These are phyloP conservation scores for Drosophila subquinaria DNA, from an alignment of 2,888 invertebrate species.

Conservation along the genomic window DNA sequence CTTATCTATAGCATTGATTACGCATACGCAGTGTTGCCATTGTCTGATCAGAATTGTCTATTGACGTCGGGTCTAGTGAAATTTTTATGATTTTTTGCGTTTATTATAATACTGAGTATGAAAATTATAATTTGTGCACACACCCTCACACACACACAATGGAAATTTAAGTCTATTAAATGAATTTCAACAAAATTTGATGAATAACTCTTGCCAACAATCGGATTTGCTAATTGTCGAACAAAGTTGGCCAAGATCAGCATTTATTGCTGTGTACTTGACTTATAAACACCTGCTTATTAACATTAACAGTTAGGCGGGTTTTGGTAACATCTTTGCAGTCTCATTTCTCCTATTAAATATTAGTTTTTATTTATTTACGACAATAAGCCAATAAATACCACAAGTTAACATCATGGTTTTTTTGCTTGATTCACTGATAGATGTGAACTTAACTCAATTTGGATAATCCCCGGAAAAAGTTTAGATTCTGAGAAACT, in stretches of 20 bases:
- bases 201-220: slow-evolving; percentile 15
- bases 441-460: too few species aligned
- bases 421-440: too few species aligned
- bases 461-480: too few species aligned
- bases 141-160: slow-evolving; percentile 7
- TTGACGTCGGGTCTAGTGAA: slow-evolving; percentile 30
- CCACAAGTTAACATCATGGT: not conserved
- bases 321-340: not conserved
- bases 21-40: slow-evolving; percentile 53
- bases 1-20: slow-evolving; percentile 40
- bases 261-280: slow-evolving; percentile 24
- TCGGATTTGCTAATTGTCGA: slow-evolving; percentile 41
- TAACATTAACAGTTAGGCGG: not conserved
- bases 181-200: slow-evolving; percentile 9
- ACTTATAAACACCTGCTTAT: slow-evolving; percentile 17
- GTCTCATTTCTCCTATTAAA: not conserved
- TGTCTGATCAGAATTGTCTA: slow-evolving; percentile 20
- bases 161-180: not conserved
- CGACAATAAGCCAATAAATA: not conserved
- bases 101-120: not conserved
- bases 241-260: slow-evolving; percentile 18
- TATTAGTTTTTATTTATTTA: not conserved
- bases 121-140: slow-evolving; percentile 19
- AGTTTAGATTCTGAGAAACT: not conserved
- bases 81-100: slow-evolving; percentile 2